Evolutionary conservation across 2,113 vertebrate genomes (phyloP).

Genomic region (Rhinogobius similis): DNA sequence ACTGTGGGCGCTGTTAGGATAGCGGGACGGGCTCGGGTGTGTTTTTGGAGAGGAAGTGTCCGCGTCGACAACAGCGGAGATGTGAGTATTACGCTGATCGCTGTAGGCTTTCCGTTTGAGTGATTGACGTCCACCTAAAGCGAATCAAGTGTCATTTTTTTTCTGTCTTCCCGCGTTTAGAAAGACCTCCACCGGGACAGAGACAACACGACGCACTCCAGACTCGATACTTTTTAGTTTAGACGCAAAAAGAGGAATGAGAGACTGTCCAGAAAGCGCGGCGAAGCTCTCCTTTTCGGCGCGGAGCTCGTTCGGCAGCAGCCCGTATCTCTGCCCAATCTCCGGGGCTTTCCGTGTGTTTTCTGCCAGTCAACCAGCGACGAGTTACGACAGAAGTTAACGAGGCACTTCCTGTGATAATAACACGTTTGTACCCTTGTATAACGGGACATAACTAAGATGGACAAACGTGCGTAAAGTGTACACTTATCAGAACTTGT

Average conservation of each 20-base stretch:
- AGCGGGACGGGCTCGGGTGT: conserved; percentile 41
- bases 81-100: conserved; percentile 66
- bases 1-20: conserved; percentile 25
- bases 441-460: not conserved
- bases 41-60: conserved; percentile 64
- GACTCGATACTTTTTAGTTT: conserved; percentile 33
- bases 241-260: conserved; percentile 33
- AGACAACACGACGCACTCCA: conserved; percentile 36
- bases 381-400: conserved; percentile 13
- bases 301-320: conserved; percentile 71
- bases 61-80: conserved; percentile 46
- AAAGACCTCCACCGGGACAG: not conserved
- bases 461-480: conserved; percentile 6
- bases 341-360: conserved; percentile 9
- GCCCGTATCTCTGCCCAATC: conserved; percentile 56
- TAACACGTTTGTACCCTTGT: not conserved
- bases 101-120: conserved; percentile 78
- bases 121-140: conserved; percentile 81
- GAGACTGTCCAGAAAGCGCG: conserved; percentile 31
- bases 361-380: not conserved
- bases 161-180: conserved; percentile 67
- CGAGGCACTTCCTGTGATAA: not conserved
- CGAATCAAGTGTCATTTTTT: conserved; percentile 83
- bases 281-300: conserved; percentile 46
- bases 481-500: conserved; percentile 8